Evolutionary conservation across 2,113 vertebrate genomes (phyloP).

Genomic region (Mugil cephalus): DNA sequence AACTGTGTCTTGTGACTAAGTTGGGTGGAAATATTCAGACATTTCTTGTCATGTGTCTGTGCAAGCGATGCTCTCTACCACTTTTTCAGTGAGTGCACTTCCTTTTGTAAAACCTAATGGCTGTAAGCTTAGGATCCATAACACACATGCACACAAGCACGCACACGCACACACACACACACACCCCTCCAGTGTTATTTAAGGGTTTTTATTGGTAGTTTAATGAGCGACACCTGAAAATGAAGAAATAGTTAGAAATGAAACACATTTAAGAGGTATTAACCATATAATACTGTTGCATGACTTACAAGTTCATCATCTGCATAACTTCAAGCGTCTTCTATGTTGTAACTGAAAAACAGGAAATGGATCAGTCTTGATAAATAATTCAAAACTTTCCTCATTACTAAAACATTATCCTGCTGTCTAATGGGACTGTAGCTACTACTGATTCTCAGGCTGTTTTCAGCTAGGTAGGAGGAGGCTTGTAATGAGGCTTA

Average conservation of each 20-base stretch:
- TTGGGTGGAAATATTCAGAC: neutral
- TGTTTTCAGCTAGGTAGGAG: constrained; percentile 9
- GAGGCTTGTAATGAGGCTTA: constrained; percentile 6
- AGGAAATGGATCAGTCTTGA: constrained; percentile 66
- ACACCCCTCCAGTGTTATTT: constrained; percentile 19
- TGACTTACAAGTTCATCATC: constrained; percentile 39
- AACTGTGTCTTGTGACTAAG: neutral
- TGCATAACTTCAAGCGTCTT: constrained; percentile 31
- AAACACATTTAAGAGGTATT: neutral
- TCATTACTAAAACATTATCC: constrained; percentile 75
- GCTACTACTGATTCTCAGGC: constrained; percentile 27
- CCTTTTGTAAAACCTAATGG: constrained; percentile 37
- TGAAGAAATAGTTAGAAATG: neutral
- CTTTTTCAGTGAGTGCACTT: constrained; percentile 47
- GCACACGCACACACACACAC: no score
- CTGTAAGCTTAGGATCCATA: constrained; percentile 22
- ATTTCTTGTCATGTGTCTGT: constrained; percentile 12
- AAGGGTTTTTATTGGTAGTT: constrained; percentile 70
- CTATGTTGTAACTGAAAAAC: constrained; percentile 57
- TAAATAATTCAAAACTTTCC: constrained; percentile 72
- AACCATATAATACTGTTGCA: neutral
- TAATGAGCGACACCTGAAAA: constrained; percentile 16
- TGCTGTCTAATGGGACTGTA: constrained; percentile 61
- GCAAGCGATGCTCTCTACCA: constrained; percentile 32
- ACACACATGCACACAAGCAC: constrained; percentile 35